Conservation (phyloP, 2,797 vertebrate species). For the Danio choprae region DNA sequence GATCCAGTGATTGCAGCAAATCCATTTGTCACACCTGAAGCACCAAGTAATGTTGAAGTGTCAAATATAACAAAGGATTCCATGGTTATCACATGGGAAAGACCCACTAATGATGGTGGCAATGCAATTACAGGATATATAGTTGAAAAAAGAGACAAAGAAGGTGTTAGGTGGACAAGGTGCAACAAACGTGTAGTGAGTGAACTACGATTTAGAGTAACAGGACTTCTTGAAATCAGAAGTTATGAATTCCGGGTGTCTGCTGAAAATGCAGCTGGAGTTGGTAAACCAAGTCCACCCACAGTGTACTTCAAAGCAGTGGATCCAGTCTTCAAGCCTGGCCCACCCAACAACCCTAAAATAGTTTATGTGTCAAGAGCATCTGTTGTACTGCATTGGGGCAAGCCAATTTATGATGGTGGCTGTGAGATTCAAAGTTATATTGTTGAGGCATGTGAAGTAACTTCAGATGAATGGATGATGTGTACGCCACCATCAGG, state of each 20-base stretch:
- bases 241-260: conserved; percentile 96
- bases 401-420: conserved; percentile 98
- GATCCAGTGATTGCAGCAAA: conserved; percentile 91
- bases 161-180: conserved; percentile 95
- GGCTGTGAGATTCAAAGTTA: conserved; percentile 97
- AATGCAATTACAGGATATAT: conserved; percentile 92
- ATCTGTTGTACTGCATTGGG: conserved; percentile 93
- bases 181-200: conserved; percentile 93
- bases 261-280: conserved; percentile 95
- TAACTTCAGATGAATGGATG: conserved; percentile 89
- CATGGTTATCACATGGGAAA: conserved; percentile 97
- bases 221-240: conserved; percentile 92
- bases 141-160: conserved; percentile 97
- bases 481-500: conserved; percentile 94
- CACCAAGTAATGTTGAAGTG: conserved; percentile 91
- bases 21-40: conserved; percentile 88
- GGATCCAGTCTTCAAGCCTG: conserved; percentile 96
- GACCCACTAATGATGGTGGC: conserved; percentile 91
- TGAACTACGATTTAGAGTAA: conserved; percentile 93
- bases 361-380: conserved; percentile 90
- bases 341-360: conserved; percentile 96
- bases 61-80: conserved; percentile 95
- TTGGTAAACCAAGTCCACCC: conserved; percentile 89
- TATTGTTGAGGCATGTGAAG: conserved; percentile 91
- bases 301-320: conserved; percentile 91